phyloP scores from a whole-genome alignment of 2,888 invertebrate genomes.

The Galerucella nymphaeae region DNA sequence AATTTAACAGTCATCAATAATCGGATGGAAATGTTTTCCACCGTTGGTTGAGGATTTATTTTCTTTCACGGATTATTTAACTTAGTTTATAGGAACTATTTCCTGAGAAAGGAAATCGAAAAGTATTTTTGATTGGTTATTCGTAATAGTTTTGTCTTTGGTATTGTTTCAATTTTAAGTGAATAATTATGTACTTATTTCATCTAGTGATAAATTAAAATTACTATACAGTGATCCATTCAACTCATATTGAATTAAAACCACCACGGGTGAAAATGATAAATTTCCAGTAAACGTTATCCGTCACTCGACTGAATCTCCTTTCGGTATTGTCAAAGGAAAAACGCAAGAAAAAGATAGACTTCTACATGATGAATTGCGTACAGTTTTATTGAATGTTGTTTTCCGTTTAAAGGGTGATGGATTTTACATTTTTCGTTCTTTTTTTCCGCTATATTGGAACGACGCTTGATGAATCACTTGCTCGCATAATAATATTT shows the following conservation, averaged over 20 bases:
- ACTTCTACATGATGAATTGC: constrained; percentile 18
- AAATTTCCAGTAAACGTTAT: neutral
- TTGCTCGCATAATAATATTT: neutral
- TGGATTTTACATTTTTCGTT: constrained; percentile 12
- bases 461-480: constrained; percentile 4
- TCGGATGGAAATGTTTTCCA: constrained; percentile 2
- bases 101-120: neutral
- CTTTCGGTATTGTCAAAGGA: neutral
- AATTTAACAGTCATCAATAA: constrained; percentile 4
- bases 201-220: too few species aligned
- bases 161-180: too few species aligned
- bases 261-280: neutral
- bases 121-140: neutral
- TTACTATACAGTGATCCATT: too few species aligned
- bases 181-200: too few species aligned
- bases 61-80: neutral
- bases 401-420: constrained; percentile 12
- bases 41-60: constrained; percentile 1
- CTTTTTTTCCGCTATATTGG: neutral
- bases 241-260: neutral
- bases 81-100: neutral
- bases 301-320: constrained; percentile 4
- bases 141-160: neutral
- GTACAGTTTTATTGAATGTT: constrained; percentile 14
- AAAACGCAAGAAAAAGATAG: constrained; percentile 17